These are phyloP conservation scores for Megaptera novaeangliae DNA, from an alignment of 2,113 vertebrate species.

Conservation along the genomic window DNA sequence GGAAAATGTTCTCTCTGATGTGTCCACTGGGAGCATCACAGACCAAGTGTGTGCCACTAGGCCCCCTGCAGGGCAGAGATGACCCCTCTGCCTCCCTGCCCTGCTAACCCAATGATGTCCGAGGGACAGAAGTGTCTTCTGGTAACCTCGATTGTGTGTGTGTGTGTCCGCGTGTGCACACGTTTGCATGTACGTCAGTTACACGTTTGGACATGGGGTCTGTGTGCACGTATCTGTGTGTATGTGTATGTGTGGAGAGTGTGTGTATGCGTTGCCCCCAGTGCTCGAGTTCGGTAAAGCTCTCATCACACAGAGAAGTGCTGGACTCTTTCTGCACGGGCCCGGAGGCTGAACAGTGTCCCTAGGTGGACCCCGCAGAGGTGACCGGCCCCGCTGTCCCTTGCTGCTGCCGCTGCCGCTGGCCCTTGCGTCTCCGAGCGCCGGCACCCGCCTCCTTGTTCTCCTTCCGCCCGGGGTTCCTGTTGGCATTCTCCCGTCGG, in stretches of 20 bases:
- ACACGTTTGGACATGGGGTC: neutral
- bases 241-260: neutral
- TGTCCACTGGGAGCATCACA: neutral
- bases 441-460: conserved; percentile 80
- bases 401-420: conserved; percentile 80
- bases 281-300: conserved; percentile 76
- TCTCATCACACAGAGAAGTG: conserved; percentile 77
- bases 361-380: conserved; percentile 83
- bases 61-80: neutral
- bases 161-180: neutral
- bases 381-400: conserved; percentile 78
- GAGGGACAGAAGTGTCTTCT: neutral
- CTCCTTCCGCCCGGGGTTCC: conserved; percentile 81
- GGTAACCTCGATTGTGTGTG: conserved; percentile 13
- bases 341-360: conserved; percentile 30
- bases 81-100: conserved; percentile 20
- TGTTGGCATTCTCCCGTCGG: conserved; percentile 77
- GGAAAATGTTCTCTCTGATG: neutral
- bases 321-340: conserved; percentile 62
- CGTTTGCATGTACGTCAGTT: neutral
- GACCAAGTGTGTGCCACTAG: neutral
- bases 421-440: conserved; percentile 84
- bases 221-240: neutral
- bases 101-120: neutral
- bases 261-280: conserved; percentile 52